Base-by-base conservation (phyloP, 1,140 invertebrate species). In the Eurosta solidaginis region DNA sequence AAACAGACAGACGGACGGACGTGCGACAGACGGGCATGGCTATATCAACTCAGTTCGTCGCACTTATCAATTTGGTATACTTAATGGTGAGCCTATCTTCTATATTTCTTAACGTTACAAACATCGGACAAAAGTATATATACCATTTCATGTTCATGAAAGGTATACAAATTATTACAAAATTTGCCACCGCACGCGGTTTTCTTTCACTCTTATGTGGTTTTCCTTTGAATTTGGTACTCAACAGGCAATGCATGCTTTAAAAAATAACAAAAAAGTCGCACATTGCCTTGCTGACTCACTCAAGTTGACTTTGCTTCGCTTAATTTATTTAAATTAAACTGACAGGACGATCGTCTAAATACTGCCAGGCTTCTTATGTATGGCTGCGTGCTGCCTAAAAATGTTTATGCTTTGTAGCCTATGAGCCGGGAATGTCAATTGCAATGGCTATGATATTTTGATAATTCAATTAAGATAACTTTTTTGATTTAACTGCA, bases 381-480 rank as follows among this genome's bases (percentile, higher is more conserved):
- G 33, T 22, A 7, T n/a, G 36, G 3, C 59, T 40, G 59, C 12
- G 14, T 52, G 3, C 59, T 14, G 59, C 33, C 33, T 40, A n/a
- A n/a, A n/a, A n/a, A n/a, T n/a, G n/a, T n/a, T n/a, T n/a, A n/a
- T n/a, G n/a, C n/a, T 22, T 17, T 68, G 6, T 17, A 10, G 59
- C 59, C n/a, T 68, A 36, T 36, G 17, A 68, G 25, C 33, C n/a
- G n/a, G n/a, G n/a, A n/a, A 68, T 36, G 33, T 68, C 36, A 68
- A 40, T 68, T 17, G 33, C 59, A 36, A 20, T 36, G 59, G 33
- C 59, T 42, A 68, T 68, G 40, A 68, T 68, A n/a, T 68, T 63
- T 68, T 68, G 59, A 68, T 68, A 68, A 68, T 68, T 68, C 59
- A 68, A 68, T 68, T 68, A 68, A 68, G 59, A 68, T 68, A 68